These are phyloP conservation scores for Troilus luridus DNA, from an alignment of 2,888 invertebrate species.

Conservation along the genomic window DNA sequence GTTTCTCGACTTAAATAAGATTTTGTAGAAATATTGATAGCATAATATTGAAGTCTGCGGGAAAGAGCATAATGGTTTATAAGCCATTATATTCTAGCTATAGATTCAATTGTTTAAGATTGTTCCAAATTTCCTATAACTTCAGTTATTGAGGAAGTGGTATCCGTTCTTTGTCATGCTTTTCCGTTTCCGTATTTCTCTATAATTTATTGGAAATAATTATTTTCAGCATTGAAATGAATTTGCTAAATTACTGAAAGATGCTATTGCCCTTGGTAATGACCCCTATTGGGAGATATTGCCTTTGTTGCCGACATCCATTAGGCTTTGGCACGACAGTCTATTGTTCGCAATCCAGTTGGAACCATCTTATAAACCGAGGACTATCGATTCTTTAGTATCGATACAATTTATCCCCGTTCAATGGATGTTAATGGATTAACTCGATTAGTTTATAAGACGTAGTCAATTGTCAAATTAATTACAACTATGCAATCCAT, in stretches of 20 bases:
- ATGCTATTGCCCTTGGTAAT: neutral
- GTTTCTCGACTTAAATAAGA: too few relatives aligned
- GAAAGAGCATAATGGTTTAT: too few relatives aligned
- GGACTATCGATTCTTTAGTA: neutral
- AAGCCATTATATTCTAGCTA: too few relatives aligned
- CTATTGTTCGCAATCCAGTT: neutral
- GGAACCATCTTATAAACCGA: neutral
- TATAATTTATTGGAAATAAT: neutral
- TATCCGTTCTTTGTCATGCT: neutral
- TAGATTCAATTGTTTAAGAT: too few relatives aligned
- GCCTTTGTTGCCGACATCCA: neutral
- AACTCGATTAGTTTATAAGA: neutral
- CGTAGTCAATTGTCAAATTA: neutral
- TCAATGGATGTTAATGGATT: neutral
- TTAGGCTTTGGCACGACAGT: neutral
- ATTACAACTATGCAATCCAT: too few relatives aligned
- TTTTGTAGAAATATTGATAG: too few relatives aligned
- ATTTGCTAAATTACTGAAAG: neutral
- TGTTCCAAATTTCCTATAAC: neutral
- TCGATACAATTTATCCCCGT: neutral
- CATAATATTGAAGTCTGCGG: too few relatives aligned
- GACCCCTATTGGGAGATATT: neutral
- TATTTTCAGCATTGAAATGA: neutral
- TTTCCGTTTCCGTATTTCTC: neutral
- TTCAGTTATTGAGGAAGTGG: neutral